phyloP scores from a whole-genome alignment of 2,113 vertebrate genomes.

The Entelurus aequoreus region DNA sequence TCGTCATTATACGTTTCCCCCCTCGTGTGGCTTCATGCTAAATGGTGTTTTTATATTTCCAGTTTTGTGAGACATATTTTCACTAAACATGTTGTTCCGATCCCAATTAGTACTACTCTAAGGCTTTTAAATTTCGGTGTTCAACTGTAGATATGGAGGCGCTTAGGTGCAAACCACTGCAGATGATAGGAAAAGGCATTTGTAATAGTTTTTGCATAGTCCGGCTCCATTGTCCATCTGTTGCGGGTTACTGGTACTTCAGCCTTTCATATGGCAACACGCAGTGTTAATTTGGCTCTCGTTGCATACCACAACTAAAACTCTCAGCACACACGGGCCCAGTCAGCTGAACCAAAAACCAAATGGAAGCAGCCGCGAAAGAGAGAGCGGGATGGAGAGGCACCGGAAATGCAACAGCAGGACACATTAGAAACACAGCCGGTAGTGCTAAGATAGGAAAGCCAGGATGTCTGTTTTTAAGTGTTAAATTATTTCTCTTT shows the following conservation, averaged over 20 bases:
- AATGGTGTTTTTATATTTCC: too few species aligned
- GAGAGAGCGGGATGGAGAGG: conserved; percentile 12
- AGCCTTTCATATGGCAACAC: conserved; percentile 58
- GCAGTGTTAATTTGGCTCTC: conserved; percentile 59
- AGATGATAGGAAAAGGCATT: conserved; percentile 38
- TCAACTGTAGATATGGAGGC: neutral
- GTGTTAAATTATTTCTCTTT: neutral
- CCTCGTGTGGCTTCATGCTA: too few species aligned
- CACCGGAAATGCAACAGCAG: conserved; percentile 26
- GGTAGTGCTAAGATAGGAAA: neutral
- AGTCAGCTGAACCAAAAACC: conserved; percentile 46
- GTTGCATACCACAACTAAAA: conserved; percentile 54
- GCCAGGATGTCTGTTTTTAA: conserved; percentile 2
- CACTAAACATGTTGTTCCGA: too few species aligned
- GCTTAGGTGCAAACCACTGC: neutral
- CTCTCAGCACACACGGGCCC: conserved; percentile 44
- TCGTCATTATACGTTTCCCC: too few species aligned
- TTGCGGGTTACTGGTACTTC: conserved; percentile 59
- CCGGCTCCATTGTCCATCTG: conserved; percentile 66
- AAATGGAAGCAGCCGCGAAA: conserved; percentile 22
- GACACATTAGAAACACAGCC: conserved; percentile 16
- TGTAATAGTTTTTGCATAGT: conserved; percentile 60
- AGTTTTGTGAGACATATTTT: conserved; percentile 1
- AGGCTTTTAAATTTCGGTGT: neutral
- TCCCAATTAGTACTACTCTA: neutral